Base-by-base conservation (phyloP, 1,140 invertebrate genomes). In the Metaphire vulgaris region DNA sequence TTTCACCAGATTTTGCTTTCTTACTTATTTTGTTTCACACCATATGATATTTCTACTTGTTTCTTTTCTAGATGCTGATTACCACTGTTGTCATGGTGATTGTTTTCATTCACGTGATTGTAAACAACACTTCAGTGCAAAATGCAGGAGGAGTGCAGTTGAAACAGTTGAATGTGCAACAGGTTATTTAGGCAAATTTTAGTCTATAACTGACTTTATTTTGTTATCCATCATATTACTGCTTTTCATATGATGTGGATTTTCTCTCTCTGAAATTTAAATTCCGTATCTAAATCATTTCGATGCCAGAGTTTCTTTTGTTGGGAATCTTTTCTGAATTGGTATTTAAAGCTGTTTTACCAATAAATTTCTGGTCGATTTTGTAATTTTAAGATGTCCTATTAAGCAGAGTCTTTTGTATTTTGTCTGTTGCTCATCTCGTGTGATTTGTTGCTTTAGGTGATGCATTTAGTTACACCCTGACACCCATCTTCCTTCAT, bases 381-480 rank as follows among this genome's bases (percentile, higher is more conserved):
- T 69, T 69, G n/a, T 69, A 69, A 28, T 2, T 6, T 69, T 31
- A 69, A 12, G n/a, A 69, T 6, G 2, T 69, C 67, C 14, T 26
- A 69, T 69, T n/a, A n/a, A n/a, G n/a, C n/a, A n/a, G n/a, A 15
- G 64, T n/a, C 64, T 65, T n/a, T n/a, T n/a, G 64, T 15, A 15
- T 15, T 15, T 65, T 65, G 64, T 65, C 64, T n/a, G n/a, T n/a
- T n/a, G n/a, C n/a, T n/a, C n/a, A n/a, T n/a, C n/a, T n/a, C n/a
- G 64, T 28, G 2, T 21, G 75, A 28, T 76, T 16, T 12, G 74
- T 28, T 56, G 21, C 79, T 75, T 0, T 77, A 83, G 83, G 83
- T 65, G 81, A 83, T 74, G 79, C 82, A 1, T 80, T 82, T 41
- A 75, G 79, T 26, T 83, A 80, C 77, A 79, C 80, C 2, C 66